Conservation (phyloP, 1,140 invertebrate species). For the Nasonia giraulti region DNA sequence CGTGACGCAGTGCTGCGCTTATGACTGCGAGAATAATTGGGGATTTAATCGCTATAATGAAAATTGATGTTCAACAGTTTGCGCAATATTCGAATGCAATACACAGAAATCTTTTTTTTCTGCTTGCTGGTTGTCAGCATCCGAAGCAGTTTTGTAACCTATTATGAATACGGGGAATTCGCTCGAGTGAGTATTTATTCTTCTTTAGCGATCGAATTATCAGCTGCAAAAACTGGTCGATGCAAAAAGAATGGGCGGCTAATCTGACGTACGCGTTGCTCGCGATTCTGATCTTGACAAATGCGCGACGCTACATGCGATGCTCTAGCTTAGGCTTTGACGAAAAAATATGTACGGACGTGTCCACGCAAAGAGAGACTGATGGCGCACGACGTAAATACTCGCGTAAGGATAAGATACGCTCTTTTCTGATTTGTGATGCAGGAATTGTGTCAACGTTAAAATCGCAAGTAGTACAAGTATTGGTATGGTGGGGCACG, state of each 20-base stretch:
- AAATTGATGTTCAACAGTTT: too few relatives aligned
- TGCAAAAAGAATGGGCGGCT: neutral
- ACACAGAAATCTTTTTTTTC: neutral
- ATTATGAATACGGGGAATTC: neutral
- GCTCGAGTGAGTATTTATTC: neutral
- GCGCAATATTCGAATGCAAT: too few relatives aligned
- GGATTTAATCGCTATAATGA: too few relatives aligned
- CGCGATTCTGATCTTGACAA: neutral
- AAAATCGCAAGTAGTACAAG: too few relatives aligned
- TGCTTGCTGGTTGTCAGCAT: neutral
- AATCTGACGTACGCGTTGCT: neutral
- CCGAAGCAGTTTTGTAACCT: neutral
- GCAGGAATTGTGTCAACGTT: too few relatives aligned
- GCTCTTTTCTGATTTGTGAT: neutral
- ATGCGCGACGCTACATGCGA: neutral
- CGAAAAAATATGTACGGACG: slow-evolving; percentile 8
- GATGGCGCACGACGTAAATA: neutral
- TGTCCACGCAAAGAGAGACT: neutral
- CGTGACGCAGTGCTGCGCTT: neutral
- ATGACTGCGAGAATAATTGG: too few relatives aligned
- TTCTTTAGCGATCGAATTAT: neutral
- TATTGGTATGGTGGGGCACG: too few relatives aligned
- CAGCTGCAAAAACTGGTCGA: neutral
- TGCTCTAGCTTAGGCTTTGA: neutral
- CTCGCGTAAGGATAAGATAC: neutral